phyloP scores from a whole-genome alignment of 2,797 vertebrate genomes.

The Acanthurus tractus region DNA sequence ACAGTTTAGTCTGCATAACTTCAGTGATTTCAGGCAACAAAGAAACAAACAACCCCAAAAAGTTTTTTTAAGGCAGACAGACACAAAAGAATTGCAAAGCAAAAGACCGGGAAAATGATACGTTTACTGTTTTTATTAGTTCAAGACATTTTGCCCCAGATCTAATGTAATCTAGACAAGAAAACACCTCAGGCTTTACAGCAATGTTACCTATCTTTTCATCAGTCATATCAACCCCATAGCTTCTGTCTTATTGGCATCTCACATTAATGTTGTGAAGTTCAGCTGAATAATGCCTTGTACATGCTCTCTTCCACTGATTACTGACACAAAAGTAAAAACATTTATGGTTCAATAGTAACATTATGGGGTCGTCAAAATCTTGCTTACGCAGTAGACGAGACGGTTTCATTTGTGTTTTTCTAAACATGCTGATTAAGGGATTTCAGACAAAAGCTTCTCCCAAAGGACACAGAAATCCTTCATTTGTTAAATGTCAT shows the following conservation, averaged over 20 bases:
- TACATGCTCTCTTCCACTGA: background rate
- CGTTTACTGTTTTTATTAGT: background rate
- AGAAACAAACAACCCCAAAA: slow-evolving; percentile 1
- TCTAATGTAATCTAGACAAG: background rate
- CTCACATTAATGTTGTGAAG: too few species aligned
- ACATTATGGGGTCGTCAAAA: background rate
- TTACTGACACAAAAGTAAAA: background rate
- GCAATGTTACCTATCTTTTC: background rate
- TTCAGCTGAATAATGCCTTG: background rate
- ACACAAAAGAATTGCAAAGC: background rate
- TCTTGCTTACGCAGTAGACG: background rate
- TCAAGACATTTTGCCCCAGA: background rate
- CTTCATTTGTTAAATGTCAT: slow-evolving; percentile 17
- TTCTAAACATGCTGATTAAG: slow-evolving; percentile 25
- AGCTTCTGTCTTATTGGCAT: background rate
- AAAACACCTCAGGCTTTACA: background rate
- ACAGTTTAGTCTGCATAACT: background rate
- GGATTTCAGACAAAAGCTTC: slow-evolving; percentile 4
- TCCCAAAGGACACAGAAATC: background rate
- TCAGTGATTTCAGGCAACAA: slow-evolving; percentile 11
- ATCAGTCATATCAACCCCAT: background rate
- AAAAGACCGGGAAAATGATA: background rate
- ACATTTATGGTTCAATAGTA: background rate
- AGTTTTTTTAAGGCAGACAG: background rate
- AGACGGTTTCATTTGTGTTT: background rate